Conservation (phyloP, 1,140 invertebrate genomes). For the Euschistus heros region DNA sequence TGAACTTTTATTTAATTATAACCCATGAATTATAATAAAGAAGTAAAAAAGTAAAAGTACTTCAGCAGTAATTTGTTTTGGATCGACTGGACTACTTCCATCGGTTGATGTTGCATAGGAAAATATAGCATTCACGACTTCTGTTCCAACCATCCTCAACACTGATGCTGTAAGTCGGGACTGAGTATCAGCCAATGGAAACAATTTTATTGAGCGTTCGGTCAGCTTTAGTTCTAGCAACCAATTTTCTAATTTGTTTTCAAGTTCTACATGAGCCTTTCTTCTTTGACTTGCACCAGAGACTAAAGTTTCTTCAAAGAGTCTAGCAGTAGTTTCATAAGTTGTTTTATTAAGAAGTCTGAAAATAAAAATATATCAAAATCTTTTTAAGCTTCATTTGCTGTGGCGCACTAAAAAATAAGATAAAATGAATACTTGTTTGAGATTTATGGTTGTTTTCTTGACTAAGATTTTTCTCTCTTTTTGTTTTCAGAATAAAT, state of each 20-base stretch:
- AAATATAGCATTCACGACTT: constrained; percentile 68
- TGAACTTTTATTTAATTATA: no score
- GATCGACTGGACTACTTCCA: constrained; percentile 42
- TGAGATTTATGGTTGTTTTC: no score
- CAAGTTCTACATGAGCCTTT: constrained; percentile 65
- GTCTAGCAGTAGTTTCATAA: constrained; percentile 49
- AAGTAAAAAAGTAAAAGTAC: constrained; percentile 31
- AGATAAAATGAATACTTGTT: no score
- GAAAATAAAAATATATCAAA: constrained; percentile 30
- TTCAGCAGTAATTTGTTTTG: constrained; percentile 36
- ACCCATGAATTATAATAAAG: background rate
- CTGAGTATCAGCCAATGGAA: constrained; percentile 48
- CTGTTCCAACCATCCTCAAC: constrained; percentile 68
- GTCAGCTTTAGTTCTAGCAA: constrained; percentile 68
- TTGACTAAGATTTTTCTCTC: no score
- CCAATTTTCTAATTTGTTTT: constrained; percentile 69
- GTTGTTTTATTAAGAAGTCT: constrained; percentile 43
- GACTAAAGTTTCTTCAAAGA: constrained; percentile 58
- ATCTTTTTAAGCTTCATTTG: no score
- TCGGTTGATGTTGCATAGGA: constrained; percentile 29
- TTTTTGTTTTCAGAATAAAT: no score
- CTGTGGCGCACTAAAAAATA: no score
- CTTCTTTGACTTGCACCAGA: constrained; percentile 51
- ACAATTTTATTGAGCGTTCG: constrained; percentile 71
- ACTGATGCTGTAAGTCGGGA: constrained; percentile 64